Evolutionary conservation across 2,888 invertebrate species (phyloP), one percentile per base, ranked within the genome.

Genomic region (Mallateleia sp.): DNA sequence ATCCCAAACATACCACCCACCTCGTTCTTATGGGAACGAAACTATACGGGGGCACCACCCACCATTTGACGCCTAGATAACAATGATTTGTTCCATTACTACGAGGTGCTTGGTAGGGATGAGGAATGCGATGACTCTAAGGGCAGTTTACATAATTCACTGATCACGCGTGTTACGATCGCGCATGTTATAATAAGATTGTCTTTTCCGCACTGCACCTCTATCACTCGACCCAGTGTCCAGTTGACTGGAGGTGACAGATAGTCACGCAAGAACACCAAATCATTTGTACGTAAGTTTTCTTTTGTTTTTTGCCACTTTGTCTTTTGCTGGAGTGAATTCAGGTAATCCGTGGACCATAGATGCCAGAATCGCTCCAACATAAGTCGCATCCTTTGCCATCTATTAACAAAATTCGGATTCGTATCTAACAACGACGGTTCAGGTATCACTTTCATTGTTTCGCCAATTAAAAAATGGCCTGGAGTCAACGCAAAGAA

Each of bases 401-500:
- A 58, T 7, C 58, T 15, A 28, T n/a, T 58, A n/a, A 32, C 18
- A n/a, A 32, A n/a, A n/a, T 25, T 24, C 3, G 1, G 2, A 32
- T 58, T 11, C n/a, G 2, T 7, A 18, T 58, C 32, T 34, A 38
- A 60, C 38, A 60, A 4, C 1, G 38, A 38, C n/a, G 60, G 38
- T 11, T 24, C 25, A 15, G 54, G 54, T 5, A 24, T 24, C 6
- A n/a, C 20, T 24, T n/a, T 24, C 20, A 20, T 7, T 7, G 20
- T 9, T 6, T 24, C 22, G 14, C 34, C 62, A 15, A 62, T n/a
- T 11, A 92, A 74, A 64, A 92, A 91, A 69, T 92, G 92, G 50
- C 78, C 90, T 2, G 91, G 90, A 5, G 89, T 90, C 0, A 90
- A 32, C 5, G 6, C n/a, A n/a, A n/a, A n/a, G n/a, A n/a, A n/a